These are phyloP conservation scores for Tapera naevia DNA, from an alignment of 2,797 vertebrate genomes.

Conservation along the genomic window DNA sequence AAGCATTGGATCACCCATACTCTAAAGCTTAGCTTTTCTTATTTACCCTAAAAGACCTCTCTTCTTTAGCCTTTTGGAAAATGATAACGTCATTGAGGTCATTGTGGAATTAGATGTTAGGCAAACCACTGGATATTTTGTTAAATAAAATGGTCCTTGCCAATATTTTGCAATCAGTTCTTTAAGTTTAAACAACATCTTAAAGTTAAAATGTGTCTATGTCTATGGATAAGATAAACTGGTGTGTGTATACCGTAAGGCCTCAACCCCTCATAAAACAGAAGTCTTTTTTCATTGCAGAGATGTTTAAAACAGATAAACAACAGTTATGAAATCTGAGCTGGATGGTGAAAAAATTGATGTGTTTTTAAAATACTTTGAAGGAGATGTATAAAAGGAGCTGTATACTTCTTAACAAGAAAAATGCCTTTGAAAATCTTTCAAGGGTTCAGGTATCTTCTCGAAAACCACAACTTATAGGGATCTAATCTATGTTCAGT, in stretches of 20 bases:
- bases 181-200: constrained; percentile 37
- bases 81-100: constrained; percentile 47
- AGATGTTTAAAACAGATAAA: constrained; percentile 60
- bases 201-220: background rate
- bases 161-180: constrained; percentile 42
- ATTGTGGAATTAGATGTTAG: constrained; percentile 47
- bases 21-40: constrained; percentile 48
- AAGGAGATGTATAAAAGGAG: constrained; percentile 76
- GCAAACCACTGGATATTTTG: constrained; percentile 53
- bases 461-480: constrained; percentile 85
- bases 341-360: constrained; percentile 21
- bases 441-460: constrained; percentile 75
- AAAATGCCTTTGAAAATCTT: constrained; percentile 80
- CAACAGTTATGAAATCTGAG: constrained; percentile 45
- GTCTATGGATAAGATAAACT: constrained; percentile 10
- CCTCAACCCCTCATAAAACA: constrained; percentile 49
- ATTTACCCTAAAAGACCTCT: constrained; percentile 50
- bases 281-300: background rate
- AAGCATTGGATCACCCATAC: background rate
- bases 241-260: background rate
- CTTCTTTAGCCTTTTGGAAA: constrained; percentile 36
- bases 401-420: constrained; percentile 80
- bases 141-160: constrained; percentile 25
- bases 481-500: constrained; percentile 84
- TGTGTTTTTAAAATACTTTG: constrained; percentile 68